Percentiles rank a stretch among this genome's conserved stretches.
phyloP scores from a whole-genome alignment of 2,888 invertebrate species.

The Frankliniella intonsa region DNA sequence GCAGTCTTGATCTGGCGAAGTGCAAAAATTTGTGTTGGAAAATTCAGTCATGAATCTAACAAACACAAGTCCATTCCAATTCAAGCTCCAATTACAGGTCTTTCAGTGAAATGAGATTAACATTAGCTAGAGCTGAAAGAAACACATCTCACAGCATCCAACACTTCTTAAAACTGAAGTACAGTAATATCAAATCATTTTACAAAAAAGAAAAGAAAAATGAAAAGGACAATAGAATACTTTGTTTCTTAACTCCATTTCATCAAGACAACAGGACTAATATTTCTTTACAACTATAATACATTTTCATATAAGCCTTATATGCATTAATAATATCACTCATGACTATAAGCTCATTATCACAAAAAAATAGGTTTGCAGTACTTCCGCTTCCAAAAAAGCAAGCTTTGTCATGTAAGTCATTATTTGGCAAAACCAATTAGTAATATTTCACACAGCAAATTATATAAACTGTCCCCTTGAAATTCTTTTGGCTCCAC shows the following conservation, averaged over 20 bases:
- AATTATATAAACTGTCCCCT: background rate
- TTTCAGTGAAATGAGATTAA: background rate
- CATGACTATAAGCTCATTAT: background rate
- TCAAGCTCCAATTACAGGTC: background rate
- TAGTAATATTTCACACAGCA: background rate
- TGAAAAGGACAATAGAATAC: no score
- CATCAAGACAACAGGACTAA: no score
- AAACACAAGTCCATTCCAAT: background rate
- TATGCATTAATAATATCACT: conserved; percentile 11
- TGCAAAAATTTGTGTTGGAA: background rate
- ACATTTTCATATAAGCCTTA: background rate
- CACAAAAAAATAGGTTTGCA: background rate
- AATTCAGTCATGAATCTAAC: background rate
- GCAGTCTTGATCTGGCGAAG: background rate
- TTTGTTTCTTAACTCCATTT: no score
- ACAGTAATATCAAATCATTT: background rate
- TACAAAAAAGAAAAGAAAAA: no score
- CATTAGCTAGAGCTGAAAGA: background rate
- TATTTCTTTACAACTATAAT: no score
- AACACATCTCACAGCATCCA: no score
- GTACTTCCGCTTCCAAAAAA: background rate
- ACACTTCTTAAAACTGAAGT: background rate
- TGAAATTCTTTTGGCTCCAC: background rate
- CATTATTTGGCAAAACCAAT: background rate
- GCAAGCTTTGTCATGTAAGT: background rate